phyloP scores from a whole-genome alignment of 23 tunicate species.

The Halocynthia aurantium region DNA sequence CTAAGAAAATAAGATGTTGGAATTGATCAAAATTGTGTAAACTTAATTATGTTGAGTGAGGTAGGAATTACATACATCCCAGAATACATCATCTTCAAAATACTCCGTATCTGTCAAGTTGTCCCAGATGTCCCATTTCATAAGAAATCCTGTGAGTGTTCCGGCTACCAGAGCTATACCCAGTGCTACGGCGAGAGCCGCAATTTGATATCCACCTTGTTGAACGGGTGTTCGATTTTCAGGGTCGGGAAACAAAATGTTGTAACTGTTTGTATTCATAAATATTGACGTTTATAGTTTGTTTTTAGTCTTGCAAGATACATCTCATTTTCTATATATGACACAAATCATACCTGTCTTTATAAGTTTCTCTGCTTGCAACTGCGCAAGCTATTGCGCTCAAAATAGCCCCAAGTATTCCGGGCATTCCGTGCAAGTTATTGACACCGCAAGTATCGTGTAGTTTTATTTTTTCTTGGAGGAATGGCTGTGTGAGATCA shows the following conservation, averaged over 20 bases:
- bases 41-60: no score
- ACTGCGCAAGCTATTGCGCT: constrained; percentile 62
- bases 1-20: no score
- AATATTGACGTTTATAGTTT: background rate
- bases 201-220: constrained; percentile 85
- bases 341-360: constrained; percentile 37
- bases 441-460: constrained; percentile 98
- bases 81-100: constrained; percentile 77
- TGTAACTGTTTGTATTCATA: no score
- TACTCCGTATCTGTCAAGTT: constrained; percentile 40
- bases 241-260: no score
- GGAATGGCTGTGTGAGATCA: constrained; percentile 34
- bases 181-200: constrained; percentile 59
- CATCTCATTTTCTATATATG: no score
- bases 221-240: constrained; percentile 18
- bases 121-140: constrained; percentile 78
- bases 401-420: constrained; percentile 60
- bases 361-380: constrained; percentile 43
- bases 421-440: constrained; percentile 93
- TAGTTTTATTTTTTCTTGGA: constrained; percentile 37
- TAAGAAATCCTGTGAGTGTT: constrained; percentile 64
- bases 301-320: background rate
- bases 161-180: constrained; percentile 75
- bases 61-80: constrained; percentile 60
- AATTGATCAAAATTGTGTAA: no score